Evolutionary conservation across 2,888 invertebrate genomes (phyloP), one percentile per base, ranked within the genome.

Genomic region (Luffia ferchaultella): DNA sequence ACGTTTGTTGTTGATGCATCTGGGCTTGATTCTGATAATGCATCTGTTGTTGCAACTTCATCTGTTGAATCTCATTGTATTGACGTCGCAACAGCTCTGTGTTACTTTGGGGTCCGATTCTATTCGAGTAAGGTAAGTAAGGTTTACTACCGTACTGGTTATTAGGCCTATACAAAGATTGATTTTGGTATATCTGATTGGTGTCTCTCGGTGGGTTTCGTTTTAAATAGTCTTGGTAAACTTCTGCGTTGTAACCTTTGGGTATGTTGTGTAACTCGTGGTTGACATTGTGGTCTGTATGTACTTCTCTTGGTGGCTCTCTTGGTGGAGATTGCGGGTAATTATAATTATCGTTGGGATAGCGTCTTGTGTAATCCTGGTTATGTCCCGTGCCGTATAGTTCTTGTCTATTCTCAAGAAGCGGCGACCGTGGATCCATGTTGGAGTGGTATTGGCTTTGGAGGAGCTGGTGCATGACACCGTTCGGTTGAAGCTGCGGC

Each of bases 1-100:
- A 88, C 48, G 88, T 88, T 53, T 88, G 85, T 57, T 88, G 88
- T 62, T 88, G 88, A 56, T 87, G 86, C 72, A 86, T 85, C 58
- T 85, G 80, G 18, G 88, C 88, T 61, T 88, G 88, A 58, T 85
- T 88, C 57, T 88, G 88, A 55, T 88, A 88, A 57, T 86, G 87
- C 62, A 88, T 67, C 63, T 88, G 88, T 42, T 86, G 87, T 58
- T 88, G 87, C 57, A 88, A 65, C 66, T 88, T 88, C 75, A 88
- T 87, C 65, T 88, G 87, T 60, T 88, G 88, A 57, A 88, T 73
- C 66, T 88, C 88, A 59, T 87, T 88, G 56, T 88, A 88, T 61
- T 88, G 88, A 56, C 85, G 77, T 57, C 87, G 76, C 58, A 88
- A 65, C 56, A 88, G 58, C 56, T 88, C 87, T 45, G 88, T 87